Percentiles rank a stretch among this genome's conserved stretches.
These are phyloP conservation scores for Onychomys torridus DNA, from an alignment of 2,797 vertebrate species.

Conservation along the genomic window DNA sequence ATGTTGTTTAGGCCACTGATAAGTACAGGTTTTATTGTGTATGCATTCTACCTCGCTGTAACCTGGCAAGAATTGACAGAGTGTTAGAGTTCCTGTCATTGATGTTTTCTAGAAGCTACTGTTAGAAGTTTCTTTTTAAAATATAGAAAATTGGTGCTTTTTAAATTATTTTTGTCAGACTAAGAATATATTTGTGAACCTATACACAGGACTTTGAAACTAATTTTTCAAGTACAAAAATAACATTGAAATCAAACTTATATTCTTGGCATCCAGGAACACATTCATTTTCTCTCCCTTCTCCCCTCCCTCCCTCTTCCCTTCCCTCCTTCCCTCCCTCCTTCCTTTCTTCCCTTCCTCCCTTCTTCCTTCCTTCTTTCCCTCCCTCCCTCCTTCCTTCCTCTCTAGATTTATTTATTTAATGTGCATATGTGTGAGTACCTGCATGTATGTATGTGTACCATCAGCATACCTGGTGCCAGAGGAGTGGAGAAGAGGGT, in stretches of 20 bases:
- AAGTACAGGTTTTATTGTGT: background rate
- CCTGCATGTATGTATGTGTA: background rate
- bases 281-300: background rate
- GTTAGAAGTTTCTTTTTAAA: background rate
- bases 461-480: background rate
- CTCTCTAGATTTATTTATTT: background rate
- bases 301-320: background rate
- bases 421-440: background rate
- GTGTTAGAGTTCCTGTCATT: background rate
- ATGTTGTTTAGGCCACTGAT: background rate
- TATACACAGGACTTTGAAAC: background rate
- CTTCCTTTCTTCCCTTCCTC: fast-evolving
- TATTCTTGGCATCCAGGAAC: background rate
- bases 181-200: background rate
- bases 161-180: background rate
- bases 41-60: background rate
- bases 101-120: background rate
- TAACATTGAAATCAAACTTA: background rate
- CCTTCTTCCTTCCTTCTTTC: fast-evolving
- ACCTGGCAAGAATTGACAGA: background rate
- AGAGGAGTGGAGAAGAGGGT: background rate
- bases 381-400: background rate
- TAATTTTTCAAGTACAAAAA: background rate
- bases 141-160: background rate
- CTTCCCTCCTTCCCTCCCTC: too few species aligned